Conservation (phyloP, 2,797 vertebrate genomes). For the Tapera naevia region DNA sequence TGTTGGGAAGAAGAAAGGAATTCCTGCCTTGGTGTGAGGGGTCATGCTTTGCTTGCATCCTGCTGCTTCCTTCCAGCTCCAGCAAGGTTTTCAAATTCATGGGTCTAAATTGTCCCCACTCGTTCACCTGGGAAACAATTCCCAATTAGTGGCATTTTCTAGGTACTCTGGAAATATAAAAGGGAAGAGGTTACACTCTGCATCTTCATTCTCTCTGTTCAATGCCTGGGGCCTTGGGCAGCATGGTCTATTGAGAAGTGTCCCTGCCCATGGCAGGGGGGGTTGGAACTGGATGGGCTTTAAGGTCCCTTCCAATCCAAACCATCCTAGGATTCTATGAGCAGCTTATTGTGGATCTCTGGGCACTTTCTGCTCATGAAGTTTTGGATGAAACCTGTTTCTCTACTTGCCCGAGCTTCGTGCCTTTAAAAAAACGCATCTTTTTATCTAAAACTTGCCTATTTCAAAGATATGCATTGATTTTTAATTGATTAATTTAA, state of each 20-base stretch:
- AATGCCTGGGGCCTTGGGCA: neutral
- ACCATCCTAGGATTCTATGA: too few relatives aligned
- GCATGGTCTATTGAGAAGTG: too few relatives aligned
- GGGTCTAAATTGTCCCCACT: neutral
- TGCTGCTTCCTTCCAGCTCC: neutral
- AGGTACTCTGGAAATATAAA: neutral
- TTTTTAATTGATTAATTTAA: neutral
- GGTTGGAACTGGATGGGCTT: too few relatives aligned
- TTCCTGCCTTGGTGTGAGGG: neutral
- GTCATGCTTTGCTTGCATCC: neutral
- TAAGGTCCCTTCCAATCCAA: too few relatives aligned
- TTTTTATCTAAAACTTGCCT: neutral
- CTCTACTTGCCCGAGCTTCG: neutral
- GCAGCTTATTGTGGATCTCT: fast-evolving
- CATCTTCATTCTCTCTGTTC: neutral
- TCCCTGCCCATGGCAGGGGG: too few relatives aligned
- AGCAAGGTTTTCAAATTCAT: neutral
- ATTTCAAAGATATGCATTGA: fast-evolving
- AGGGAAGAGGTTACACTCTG: neutral
- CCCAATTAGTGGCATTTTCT: neutral
- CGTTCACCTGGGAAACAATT: neutral
- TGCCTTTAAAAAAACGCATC: neutral
- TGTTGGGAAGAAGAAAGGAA: neutral
- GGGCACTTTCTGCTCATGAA: neutral
- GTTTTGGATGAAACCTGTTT: neutral